Evolutionary conservation across 2,113 vertebrate genomes (phyloP), one percentile per base, ranked within the genome.

Genomic region (Alaudala cheleensis): DNA sequence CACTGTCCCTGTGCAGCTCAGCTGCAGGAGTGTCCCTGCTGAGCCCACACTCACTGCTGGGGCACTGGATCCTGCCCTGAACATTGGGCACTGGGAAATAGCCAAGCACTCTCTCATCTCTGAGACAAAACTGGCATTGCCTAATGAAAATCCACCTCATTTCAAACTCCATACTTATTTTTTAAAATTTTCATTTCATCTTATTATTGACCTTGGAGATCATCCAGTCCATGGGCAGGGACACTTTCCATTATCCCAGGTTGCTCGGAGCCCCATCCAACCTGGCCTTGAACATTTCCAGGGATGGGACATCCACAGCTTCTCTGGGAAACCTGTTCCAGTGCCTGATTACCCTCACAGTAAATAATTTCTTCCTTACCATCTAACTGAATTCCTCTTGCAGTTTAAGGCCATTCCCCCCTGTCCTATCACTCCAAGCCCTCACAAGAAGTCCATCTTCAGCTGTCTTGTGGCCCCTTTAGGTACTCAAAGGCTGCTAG

Each of bases 11-110:
- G 20, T 23, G 11, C 71, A 61, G 31, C 57, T 77, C 80, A 83
- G 6, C 45, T 90, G 42, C 66, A n/a, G 67, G 71, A 88, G 15
- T 2, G 14, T 29, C 19, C 22, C 61, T 4, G 1, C 60, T n/a
- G 44, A 4, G 15, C 24, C 12, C 49, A 6, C 1, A 0, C 33
- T 26, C 37, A 1, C 15, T 4, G 40, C 37, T 11, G 29, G 21
- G 25, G 12, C n/a, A 47, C 31, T 1, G 1, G 22, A 0, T 1
- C 9, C 10, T 49, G 39, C 60, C 65, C 61, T 4, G 10, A 50
- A 18, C 0, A 1, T 2, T 2, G 2, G 56, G 25, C 42, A 33
- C 56, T 3, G 5, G 31, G 23, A n/a, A 57, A 58, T 47, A 33
- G 10, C 54, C 24, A 23, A 40, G 11, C 23, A 14, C 26, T 24